Percentiles rank a stretch among this genome's conserved stretches.
Evolutionary conservation across 92 coral and sea anemone species (phyloP).

Genomic region (Porites lobata): DNA sequence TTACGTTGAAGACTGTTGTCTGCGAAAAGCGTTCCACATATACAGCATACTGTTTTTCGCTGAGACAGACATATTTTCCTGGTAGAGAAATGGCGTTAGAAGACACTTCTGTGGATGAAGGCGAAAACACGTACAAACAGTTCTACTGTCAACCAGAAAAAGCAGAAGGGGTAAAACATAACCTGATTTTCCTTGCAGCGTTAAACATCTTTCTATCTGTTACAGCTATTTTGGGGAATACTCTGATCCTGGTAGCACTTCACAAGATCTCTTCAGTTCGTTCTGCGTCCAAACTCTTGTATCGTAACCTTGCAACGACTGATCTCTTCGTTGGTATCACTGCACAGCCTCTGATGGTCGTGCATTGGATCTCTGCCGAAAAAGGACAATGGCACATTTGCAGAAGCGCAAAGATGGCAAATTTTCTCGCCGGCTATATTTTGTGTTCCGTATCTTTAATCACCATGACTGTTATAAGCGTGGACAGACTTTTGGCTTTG

Average conservation of each 20-base stretch:
- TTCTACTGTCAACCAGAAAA: background rate
- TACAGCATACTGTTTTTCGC: no score
- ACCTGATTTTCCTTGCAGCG: background rate
- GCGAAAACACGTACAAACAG: background rate
- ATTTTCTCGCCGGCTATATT: background rate
- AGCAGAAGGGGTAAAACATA: background rate
- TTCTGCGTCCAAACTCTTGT: constrained; percentile 3
- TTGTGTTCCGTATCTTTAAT: background rate
- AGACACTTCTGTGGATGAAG: background rate
- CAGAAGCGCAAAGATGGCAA: background rate
- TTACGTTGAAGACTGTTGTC: no score
- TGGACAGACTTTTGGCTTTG: constrained; percentile 14
- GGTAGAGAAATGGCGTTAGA: background rate
- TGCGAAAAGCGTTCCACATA: no score
- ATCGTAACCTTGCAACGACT: background rate
- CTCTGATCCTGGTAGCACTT: constrained; percentile 20
- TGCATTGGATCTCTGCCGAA: background rate
- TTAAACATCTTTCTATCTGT: constrained; percentile 9
- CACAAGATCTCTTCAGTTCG: background rate
- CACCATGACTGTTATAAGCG: constrained; percentile 24
- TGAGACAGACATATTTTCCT: background rate
- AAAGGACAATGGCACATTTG: background rate
- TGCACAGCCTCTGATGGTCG: background rate
- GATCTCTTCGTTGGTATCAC: constrained; percentile 6
- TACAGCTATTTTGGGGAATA: constrained; percentile 18